Evolutionary conservation across 2,888 invertebrate genomes (phyloP).

Genomic region (Drosophila tanythrix): DNA sequence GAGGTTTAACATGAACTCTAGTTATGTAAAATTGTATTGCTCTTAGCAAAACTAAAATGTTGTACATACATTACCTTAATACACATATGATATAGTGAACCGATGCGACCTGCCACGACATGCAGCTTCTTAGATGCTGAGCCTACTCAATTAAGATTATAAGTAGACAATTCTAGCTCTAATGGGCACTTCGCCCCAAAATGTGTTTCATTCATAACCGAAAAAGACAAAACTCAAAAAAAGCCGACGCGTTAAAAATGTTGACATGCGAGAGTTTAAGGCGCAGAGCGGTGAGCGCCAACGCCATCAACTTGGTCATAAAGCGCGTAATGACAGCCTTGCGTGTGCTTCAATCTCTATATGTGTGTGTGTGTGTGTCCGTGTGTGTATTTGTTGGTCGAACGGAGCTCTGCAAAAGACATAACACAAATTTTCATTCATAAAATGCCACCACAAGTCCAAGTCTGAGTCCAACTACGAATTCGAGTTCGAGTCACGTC

Average conservation of each 20-base stretch:
- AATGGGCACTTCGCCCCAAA: slow-evolving; percentile 19
- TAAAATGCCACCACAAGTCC: slow-evolving; percentile 66
- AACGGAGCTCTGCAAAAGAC: neutral
- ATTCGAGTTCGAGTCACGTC: slow-evolving; percentile 46
- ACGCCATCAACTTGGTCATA: slow-evolving; percentile 57
- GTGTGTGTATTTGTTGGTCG: neutral
- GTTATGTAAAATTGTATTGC: neutral
- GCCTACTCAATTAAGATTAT: slow-evolving; percentile 8
- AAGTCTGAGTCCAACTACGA: neutral
- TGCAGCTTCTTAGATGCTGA: neutral
- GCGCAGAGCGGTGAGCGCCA: slow-evolving; percentile 19
- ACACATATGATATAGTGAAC: neutral
- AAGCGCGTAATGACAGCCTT: slow-evolving; percentile 71
- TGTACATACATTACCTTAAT: neutral
- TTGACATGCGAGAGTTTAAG: slow-evolving; percentile 27
- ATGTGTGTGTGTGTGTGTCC: neutral
- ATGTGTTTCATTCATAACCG: slow-evolving; percentile 53
- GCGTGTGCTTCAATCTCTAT: slow-evolving; percentile 51
- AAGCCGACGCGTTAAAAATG: slow-evolving; percentile 19
- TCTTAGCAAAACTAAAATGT: neutral
- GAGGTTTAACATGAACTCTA: neutral
- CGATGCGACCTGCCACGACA: neutral
- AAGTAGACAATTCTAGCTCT: slow-evolving; percentile 13
- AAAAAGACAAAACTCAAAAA: neutral
- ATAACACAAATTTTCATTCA: slow-evolving; percentile 63